Conservation (phyloP, 2,113 vertebrate genomes). For the Pseudorhombus dupliciocellatus region DNA sequence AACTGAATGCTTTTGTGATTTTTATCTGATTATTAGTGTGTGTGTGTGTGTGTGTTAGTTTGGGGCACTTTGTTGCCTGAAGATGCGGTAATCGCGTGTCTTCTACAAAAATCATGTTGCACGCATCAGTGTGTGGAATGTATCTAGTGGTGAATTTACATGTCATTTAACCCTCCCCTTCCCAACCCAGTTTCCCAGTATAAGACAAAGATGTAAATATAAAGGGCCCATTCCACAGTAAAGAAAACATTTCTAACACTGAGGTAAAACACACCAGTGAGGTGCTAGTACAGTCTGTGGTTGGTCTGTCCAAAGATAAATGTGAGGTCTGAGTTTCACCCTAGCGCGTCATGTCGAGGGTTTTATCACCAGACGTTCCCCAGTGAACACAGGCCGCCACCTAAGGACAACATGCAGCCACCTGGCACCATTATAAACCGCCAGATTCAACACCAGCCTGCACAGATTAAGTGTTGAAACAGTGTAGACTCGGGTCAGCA, state of each 20-base stretch:
- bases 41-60: background rate
- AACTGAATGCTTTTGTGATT: background rate
- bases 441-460: background rate
- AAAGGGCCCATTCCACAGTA: too few relatives aligned
- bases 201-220: too few relatives aligned
- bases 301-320: background rate
- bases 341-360: background rate
- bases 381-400: slow-evolving; percentile 29
- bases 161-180: too few relatives aligned
- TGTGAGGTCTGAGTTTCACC: background rate
- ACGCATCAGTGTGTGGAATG: too few relatives aligned
- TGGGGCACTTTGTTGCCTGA: background rate
- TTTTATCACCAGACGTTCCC: slow-evolving; percentile 38
- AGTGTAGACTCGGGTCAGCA: background rate
- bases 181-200: too few relatives aligned
- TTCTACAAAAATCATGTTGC: too few relatives aligned
- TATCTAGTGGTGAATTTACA: background rate
- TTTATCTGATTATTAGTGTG: background rate
- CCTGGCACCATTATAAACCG: background rate
- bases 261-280: too few relatives aligned
- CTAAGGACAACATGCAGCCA: slow-evolving; percentile 47
- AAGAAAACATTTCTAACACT: too few relatives aligned
- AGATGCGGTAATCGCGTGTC: background rate
- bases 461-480: slow-evolving; percentile 1
- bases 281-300: background rate